These are phyloP conservation scores for Poecilia wingei DNA, from an alignment of 2,797 vertebrate genomes.

Conservation along the genomic window DNA sequence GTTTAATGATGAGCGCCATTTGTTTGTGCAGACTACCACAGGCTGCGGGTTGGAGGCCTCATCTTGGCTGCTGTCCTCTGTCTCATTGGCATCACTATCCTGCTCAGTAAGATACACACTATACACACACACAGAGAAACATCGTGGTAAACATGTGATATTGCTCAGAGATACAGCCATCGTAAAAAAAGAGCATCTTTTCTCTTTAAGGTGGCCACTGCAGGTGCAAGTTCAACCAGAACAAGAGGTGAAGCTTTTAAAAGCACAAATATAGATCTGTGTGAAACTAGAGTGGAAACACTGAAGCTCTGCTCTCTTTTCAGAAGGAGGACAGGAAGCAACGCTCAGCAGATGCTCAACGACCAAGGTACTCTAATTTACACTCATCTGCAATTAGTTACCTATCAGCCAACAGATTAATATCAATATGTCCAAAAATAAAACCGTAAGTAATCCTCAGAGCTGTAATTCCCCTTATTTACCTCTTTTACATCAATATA, in stretches of 20 bases:
- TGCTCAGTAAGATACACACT: slow-evolving; percentile 78
- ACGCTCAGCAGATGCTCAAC: slow-evolving; percentile 79
- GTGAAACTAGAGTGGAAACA: not conserved
- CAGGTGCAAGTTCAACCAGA: slow-evolving; percentile 86
- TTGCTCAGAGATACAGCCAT: slow-evolving; percentile 1
- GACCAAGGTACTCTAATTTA: slow-evolving; percentile 74
- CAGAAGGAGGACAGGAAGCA: slow-evolving; percentile 81
- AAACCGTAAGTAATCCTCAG: not conserved
- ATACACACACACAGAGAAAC: not conserved
- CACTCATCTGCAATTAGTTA: not conserved
- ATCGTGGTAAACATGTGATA: not conserved
- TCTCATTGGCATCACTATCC: slow-evolving; percentile 86
- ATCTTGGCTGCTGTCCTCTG: slow-evolving; percentile 84
- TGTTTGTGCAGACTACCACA: slow-evolving; percentile 78
- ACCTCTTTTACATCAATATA: not conserved
- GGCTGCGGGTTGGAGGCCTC: slow-evolving; percentile 83
- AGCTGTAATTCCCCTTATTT: not conserved
- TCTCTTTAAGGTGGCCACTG: slow-evolving; percentile 81
- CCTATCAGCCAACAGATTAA: not conserved
- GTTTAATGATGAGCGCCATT: not conserved
- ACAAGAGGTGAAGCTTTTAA: slow-evolving; percentile 75
- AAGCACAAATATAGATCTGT: not conserved
- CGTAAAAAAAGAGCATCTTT: slow-evolving; percentile 2
- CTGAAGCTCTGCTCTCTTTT: slow-evolving; percentile 22
- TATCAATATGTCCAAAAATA: not conserved